phyloP scores from a whole-genome alignment of 2,888 invertebrate species.

The Protula sp. region DNA sequence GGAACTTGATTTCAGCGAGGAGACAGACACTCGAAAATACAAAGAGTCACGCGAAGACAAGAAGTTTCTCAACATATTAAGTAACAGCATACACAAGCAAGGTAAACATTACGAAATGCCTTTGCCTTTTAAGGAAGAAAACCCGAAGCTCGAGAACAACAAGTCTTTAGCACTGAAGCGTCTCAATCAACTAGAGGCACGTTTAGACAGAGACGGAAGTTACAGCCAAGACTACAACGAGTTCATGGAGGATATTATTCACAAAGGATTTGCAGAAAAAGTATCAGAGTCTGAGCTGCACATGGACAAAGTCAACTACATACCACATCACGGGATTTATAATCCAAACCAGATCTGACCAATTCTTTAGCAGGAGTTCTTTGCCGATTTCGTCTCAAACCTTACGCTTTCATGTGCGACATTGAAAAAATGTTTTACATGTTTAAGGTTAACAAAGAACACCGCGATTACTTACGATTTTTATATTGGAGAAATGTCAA shows the following conservation, averaged over 20 bases:
- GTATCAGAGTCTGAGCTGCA: neutral
- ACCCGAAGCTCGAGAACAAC: slow-evolving; percentile 5
- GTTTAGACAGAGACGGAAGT: neutral
- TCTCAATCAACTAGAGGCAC: neutral
- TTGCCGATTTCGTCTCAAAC: neutral
- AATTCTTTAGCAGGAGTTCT: slow-evolving; percentile 4
- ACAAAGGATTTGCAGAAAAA: slow-evolving; percentile 2
- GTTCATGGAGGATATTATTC: slow-evolving; percentile 5
- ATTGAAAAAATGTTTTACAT: slow-evolving; percentile 8
- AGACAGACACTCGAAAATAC: neutral
- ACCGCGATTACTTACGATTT: slow-evolving; percentile 4
- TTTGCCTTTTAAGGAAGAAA: slow-evolving; percentile 1
- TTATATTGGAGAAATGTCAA: too few species aligned
- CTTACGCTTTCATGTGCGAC: neutral
- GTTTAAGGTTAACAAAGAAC: neutral
- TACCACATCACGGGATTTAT: slow-evolving; percentile 6
- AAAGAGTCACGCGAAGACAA: too few species aligned
- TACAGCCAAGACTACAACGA: neutral
- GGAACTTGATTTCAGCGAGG: neutral
- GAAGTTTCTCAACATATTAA: slow-evolving; percentile 1
- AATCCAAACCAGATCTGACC: slow-evolving; percentile 6
- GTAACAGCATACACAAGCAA: neutral
- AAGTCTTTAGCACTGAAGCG: neutral
- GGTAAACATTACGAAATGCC: slow-evolving; percentile 4
- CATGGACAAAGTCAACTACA: slow-evolving; percentile 1